A percentile compares a stretch with the other conserved stretches of the same genome.
These are phyloP conservation scores for Casuarius casuarius DNA, from an alignment of 2,113 vertebrate genomes.

Conservation along the genomic window DNA sequence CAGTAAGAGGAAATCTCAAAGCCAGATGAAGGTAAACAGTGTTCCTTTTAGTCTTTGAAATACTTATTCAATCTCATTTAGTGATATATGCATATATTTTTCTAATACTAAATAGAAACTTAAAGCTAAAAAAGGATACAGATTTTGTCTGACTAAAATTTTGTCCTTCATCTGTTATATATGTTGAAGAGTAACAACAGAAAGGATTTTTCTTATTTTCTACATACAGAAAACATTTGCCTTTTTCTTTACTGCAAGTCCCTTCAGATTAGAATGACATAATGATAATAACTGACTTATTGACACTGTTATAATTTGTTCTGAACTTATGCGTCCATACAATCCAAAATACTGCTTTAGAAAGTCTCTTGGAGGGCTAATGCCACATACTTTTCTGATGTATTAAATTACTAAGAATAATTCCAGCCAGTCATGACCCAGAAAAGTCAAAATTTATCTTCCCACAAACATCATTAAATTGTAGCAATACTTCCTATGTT, in stretches of 20 bases:
- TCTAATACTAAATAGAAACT: neutral
- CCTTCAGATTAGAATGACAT: neutral
- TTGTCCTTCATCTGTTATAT: neutral
- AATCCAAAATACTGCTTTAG: neutral
- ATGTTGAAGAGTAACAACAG: neutral
- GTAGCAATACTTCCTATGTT: neutral
- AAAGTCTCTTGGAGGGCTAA: neutral
- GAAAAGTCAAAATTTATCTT: neutral
- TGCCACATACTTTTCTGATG: neutral
- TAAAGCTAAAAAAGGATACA: neutral
- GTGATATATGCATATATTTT: neutral
- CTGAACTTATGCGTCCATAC: neutral
- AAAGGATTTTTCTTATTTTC: neutral
- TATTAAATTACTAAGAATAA: constrained; percentile 9
- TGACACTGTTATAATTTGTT: neutral
- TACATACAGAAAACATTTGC: neutral
- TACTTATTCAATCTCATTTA: neutral
- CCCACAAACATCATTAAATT: neutral
- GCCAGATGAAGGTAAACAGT: neutral
- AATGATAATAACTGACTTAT: neutral
- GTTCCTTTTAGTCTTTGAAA: neutral
- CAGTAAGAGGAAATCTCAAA: neutral
- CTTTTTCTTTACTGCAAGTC: neutral
- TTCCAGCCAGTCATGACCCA: neutral
- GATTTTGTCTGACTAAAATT: neutral